Base-by-base conservation (phyloP, 1,140 invertebrate species). In the Zelostemma sp. region DNA sequence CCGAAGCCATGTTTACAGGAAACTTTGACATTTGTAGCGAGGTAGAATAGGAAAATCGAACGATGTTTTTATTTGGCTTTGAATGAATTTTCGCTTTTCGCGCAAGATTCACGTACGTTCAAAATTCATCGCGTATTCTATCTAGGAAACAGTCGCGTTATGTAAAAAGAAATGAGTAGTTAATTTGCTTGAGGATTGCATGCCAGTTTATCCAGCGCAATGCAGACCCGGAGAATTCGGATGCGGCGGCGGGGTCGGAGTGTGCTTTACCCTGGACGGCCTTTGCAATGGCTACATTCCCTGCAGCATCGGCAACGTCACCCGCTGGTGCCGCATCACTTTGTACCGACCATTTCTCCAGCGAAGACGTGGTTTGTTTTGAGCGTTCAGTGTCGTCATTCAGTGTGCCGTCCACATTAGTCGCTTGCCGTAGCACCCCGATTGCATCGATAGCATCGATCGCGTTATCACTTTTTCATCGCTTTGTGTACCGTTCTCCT, bases 231-330 rank as follows among this genome's bases (percentile, higher is more conserved):
- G 79, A 67, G 79, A 88, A 78, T 92, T 89, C 85, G 82, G 83
- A 80, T 93, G 92, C 86, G n/a, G n/a, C n/a, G n/a, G n/a, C n/a
- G 68, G 78, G 67, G 87, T 86, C 72, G 84, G 81, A 67, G 80
- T 88, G 80, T 91, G 89, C 85, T 88, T 92, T 79, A 87, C 90
- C 68, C 76, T 85, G 79, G 81, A 80, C 66, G 87, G 87, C 78
- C 81, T 89, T 71, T 95, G 93, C 86, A 91, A 94, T 75, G 87
- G 88, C 60, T 85, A 87, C 76, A 80, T 85, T 71, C 90, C 93
- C 79, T 94, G 92, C 85, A 80, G 77, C 67, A 91, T 94, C 80
- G 83, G 87, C 74, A 91, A 90, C 51, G 92, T 93, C 81, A 91
- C 93, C 82, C 87, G 88, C 71, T 88, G 89, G 80, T 93, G 92